Percentiles rank a stretch among this genome's conserved stretches.
Evolutionary conservation across 2,888 invertebrate species (phyloP).

Genomic region (Archaeoteleia sp.): DNA sequence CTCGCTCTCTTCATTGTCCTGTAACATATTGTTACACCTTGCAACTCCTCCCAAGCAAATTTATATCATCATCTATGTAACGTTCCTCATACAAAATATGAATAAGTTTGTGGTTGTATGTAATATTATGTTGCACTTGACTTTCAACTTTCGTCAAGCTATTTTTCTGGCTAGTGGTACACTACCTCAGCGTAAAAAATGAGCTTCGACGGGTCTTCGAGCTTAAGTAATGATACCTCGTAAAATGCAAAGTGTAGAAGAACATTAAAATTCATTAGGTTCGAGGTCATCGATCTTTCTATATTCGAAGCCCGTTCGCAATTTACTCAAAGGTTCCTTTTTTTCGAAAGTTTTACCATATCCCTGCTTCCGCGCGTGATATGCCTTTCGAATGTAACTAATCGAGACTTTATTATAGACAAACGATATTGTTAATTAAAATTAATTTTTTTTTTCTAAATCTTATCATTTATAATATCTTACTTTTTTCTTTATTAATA

Average conservation of each 20-base stretch:
- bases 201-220: slow-evolving; percentile 50
- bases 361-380: slow-evolving; percentile 44
- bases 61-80: no score
- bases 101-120: slow-evolving; percentile 28
- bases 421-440: slow-evolving; percentile 36
- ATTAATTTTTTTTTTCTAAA: slow-evolving; percentile 17
- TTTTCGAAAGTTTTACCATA: slow-evolving; percentile 43
- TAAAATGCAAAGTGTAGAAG: slow-evolving; percentile 53
- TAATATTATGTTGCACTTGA: slow-evolving; percentile 29
- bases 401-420: slow-evolving; percentile 22
- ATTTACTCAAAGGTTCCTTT: slow-evolving; percentile 49
- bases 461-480: no score
- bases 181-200: slow-evolving; percentile 49
- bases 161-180: slow-evolving; percentile 34
- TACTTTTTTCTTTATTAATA: no score
- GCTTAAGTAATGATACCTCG: slow-evolving; percentile 53
- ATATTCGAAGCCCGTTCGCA: slow-evolving; percentile 50
- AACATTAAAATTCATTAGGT: slow-evolving; percentile 56
- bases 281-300: slow-evolving; percentile 56
- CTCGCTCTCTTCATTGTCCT: no score
- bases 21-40: no score
- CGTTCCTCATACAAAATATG: background rate
- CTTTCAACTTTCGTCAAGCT: slow-evolving; percentile 33
- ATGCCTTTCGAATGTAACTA: slow-evolving; percentile 41
- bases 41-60: no score